Conservation (phyloP, 1,140 invertebrate species). For the Drosophila navojoa region DNA sequence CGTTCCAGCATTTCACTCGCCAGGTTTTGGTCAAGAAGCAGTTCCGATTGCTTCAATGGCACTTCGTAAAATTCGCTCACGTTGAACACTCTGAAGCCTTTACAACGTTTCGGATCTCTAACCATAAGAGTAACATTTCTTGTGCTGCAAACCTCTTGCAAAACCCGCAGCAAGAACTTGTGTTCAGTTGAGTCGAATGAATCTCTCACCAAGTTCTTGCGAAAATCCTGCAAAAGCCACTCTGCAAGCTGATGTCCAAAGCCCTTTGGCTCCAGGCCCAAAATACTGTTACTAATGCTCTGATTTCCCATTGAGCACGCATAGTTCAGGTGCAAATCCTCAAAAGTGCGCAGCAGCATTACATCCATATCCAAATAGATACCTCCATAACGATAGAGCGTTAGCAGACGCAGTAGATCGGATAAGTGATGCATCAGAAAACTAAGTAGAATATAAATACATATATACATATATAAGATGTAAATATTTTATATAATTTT, state of each 20-base stretch:
- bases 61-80: conserved; percentile 86
- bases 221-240: conserved; percentile 86
- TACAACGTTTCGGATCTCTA: conserved; percentile 85
- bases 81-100: conserved; percentile 87
- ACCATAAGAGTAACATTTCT: conserved; percentile 82
- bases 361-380: conserved; percentile 91
- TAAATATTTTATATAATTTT: not conserved
- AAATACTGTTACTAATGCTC: conserved; percentile 87
- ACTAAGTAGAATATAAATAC: not conserved
- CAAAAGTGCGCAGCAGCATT: conserved; percentile 87
- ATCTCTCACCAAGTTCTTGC: conserved; percentile 86
- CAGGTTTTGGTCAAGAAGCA: conserved; percentile 68
- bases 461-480: not conserved
- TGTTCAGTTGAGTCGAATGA: conserved; percentile 89
- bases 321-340: conserved; percentile 86
- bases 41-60: not conserved
- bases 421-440: conserved; percentile 79
- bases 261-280: conserved; percentile 86
- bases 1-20: conserved; percentile 84
- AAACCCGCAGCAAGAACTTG: conserved; percentile 85
- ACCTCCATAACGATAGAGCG: conserved; percentile 90
- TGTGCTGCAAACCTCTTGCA: conserved; percentile 86
- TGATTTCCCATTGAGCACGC: conserved; percentile 86
- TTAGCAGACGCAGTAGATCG: conserved; percentile 89
- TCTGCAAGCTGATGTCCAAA: conserved; percentile 86